Evolutionary conservation across 2,113 vertebrate species (phyloP), one percentile per base, ranked within the genome.

Genomic region (Pavo muticus): DNA sequence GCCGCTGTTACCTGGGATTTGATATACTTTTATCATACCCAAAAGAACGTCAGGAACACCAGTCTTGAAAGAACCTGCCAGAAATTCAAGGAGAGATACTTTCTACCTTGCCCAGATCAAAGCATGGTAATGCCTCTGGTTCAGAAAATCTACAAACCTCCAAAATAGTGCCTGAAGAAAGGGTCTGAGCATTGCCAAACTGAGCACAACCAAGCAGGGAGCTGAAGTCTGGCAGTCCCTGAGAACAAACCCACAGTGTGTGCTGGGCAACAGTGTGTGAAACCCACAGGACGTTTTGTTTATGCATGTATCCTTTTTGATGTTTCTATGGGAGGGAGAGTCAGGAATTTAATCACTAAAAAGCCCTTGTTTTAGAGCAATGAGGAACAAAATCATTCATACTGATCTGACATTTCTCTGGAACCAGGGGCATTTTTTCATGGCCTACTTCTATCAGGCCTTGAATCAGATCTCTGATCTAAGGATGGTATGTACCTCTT

Each of bases 211-310:
- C n/a, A 27, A 69, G 24, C 14, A 42, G 54, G 50, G 29, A 82
- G 84, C 32, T 67, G 75, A 18, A 85, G 14, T 59, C 32, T 40
- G 32, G 44, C 35, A 72, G 39, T 37, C 17, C 27, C 39, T 76
- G 48, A 20, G 64, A 73, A 60, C 9, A 56, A 48, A 76, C 17
- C 32, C 3, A 1, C 27, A 45, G 48, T 29, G 15, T 56, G 64
- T 69, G 59, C 69, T 47, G 32, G 39, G 35, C 21, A 47, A 18
- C 5, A 3, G 44, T 2, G 40, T 0, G 0, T 37, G 69, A 44
- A 84, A 39, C 27, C 35, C 21, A 47, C 24, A 30, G 39, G 57
- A 42, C 32, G 11, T 47, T 44, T 17, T 29, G 21, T 74, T 12
- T n/a, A 59, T n/a, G 56, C 56, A 20, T n/a, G 32, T 59, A 59